Percentiles rank a stretch among this genome's conserved stretches.
phyloP scores from a whole-genome alignment of 1,140 invertebrate species.

The Dendroctonus valens region DNA sequence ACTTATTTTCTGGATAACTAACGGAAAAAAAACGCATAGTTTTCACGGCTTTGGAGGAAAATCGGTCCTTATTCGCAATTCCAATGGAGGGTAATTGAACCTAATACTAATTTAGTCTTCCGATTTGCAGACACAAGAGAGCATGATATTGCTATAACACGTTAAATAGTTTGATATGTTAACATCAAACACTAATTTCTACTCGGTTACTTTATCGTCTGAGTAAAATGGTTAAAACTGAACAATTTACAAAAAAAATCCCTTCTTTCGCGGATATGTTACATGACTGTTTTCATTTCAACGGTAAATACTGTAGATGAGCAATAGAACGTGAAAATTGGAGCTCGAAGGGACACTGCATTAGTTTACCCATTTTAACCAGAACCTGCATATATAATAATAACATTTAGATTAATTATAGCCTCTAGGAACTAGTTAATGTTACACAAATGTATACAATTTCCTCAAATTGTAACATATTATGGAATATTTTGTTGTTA shows the following conservation, averaged over 20 bases:
- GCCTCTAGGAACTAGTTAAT: constrained; percentile 42
- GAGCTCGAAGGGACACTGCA: too few species aligned
- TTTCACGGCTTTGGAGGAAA: too few species aligned
- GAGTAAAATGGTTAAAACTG: constrained; percentile 6
- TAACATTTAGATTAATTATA: constrained; percentile 41
- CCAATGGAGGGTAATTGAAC: too few species aligned
- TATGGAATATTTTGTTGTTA: constrained; percentile 40
- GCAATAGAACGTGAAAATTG: too few species aligned
- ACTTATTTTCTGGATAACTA: too few species aligned
- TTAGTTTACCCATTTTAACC: constrained; percentile 1
- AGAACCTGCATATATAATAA: constrained; percentile 8
- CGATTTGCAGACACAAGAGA: constrained; percentile 24
- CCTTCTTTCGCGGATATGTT: too few species aligned
- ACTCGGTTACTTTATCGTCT: constrained; percentile 31
- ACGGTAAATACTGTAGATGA: too few species aligned
- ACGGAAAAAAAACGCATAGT: too few species aligned
- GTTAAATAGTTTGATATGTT: constrained; percentile 46
- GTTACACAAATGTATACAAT: constrained; percentile 30
- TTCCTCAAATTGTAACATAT: constrained; percentile 24
- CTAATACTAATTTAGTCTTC: neutral
- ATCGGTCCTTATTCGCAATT: too few species aligned
- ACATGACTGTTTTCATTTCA: too few species aligned
- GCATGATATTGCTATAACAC: constrained; percentile 41
- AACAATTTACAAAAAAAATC: neutral
- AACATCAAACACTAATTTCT: constrained; percentile 44